These are phyloP conservation scores for Brachynemurus nebulosus DNA, from an alignment of 2,888 invertebrate genomes.

Conservation along the genomic window DNA sequence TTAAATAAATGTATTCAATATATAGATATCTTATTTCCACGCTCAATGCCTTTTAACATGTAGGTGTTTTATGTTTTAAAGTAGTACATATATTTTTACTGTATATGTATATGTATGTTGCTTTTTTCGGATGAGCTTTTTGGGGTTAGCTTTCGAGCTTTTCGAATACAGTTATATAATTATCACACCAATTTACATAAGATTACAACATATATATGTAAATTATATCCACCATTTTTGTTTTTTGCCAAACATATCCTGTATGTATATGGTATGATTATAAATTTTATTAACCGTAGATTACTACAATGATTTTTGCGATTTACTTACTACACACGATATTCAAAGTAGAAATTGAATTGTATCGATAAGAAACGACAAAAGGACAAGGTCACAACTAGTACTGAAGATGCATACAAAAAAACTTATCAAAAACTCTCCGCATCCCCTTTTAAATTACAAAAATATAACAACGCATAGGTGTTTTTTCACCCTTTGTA, in stretches of 20 bases:
- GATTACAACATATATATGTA: constrained; percentile 3
- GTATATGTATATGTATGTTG: background rate
- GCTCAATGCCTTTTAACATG: background rate
- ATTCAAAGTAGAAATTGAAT: too few species aligned
- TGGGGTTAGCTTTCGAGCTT: constrained; percentile 5
- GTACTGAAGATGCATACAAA: too few species aligned
- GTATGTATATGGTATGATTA: background rate
- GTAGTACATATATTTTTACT: background rate
- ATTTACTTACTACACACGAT: too few species aligned
- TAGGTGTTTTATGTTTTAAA: background rate
- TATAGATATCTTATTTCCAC: background rate
- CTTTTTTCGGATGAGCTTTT: constrained; percentile 4
- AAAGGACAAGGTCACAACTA: too few species aligned
- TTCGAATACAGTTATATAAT: constrained; percentile 3
- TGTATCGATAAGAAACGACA: too few species aligned
- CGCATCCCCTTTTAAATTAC: too few species aligned
- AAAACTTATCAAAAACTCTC: too few species aligned
- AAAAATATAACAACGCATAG: too few species aligned
- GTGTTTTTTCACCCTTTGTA: too few species aligned
- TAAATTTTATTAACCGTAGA: too few species aligned
- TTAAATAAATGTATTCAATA: background rate
- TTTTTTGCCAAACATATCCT: background rate
- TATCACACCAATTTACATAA: constrained; percentile 6
- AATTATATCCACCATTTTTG: background rate
- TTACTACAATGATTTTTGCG: too few species aligned